Evolutionary conservation across 2,888 invertebrate genomes (phyloP).

Genomic region (Liodrosophila aerea): DNA sequence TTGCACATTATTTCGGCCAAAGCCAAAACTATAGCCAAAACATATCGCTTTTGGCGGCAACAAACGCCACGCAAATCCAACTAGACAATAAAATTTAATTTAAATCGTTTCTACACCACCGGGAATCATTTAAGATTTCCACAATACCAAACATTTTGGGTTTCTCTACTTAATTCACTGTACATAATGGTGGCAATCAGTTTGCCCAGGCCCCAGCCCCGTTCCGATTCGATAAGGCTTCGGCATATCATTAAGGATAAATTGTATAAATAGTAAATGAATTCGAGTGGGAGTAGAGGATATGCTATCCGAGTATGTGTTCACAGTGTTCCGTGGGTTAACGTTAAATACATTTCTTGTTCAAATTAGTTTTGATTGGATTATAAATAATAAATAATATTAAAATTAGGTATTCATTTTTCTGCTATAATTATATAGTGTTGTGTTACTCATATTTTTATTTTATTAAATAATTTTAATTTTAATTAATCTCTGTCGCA

Average conservation of each 20-base stretch:
- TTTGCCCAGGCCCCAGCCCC: conserved; percentile 26
- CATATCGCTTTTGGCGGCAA: conserved; percentile 48
- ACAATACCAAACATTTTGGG: conserved; percentile 27
- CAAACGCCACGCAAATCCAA: conserved; percentile 1
- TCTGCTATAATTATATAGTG: too few relatives aligned
- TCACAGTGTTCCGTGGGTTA: too few relatives aligned
- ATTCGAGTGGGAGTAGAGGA: not conserved
- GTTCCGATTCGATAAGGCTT: conserved; percentile 30
- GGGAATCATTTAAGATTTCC: conserved; percentile 20
- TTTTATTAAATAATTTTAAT: too few relatives aligned
- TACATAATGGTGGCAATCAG: conserved; percentile 52
- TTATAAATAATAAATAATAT: too few relatives aligned
- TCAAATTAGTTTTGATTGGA: too few relatives aligned
- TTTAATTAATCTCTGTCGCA: too few relatives aligned
- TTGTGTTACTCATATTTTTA: too few relatives aligned
- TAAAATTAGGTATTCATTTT: too few relatives aligned
- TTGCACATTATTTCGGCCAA: conserved; percentile 1
- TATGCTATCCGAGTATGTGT: not conserved
- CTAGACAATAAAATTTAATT: conserved; percentile 15
- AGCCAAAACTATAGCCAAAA: conserved; percentile 11
- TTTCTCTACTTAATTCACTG: conserved; percentile 44
- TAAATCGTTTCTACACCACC: conserved; percentile 18
- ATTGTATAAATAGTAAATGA: not conserved
- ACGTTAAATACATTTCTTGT: too few relatives aligned
- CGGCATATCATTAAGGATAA: conserved; percentile 18